phyloP scores from a whole-genome alignment of 2,888 invertebrate genomes.

The Pycnomerus fuliginosus region DNA sequence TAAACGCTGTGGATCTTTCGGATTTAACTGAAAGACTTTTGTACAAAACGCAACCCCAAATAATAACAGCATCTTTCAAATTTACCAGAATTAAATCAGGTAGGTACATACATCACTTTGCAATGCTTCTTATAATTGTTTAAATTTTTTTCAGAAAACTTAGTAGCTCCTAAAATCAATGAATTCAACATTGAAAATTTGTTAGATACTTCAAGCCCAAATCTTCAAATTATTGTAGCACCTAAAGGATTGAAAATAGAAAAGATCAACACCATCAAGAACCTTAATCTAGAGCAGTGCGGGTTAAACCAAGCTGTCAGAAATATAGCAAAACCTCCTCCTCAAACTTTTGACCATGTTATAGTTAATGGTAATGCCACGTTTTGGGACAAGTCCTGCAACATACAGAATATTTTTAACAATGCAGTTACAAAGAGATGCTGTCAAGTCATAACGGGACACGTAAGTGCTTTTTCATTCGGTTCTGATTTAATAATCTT shows the following conservation, averaged over 20 bases:
- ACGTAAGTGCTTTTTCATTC: constrained; percentile 2
- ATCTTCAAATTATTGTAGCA: constrained; percentile 29
- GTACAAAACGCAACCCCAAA: constrained; percentile 38
- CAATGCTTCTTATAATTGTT: constrained; percentile 3
- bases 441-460: constrained; percentile 30
- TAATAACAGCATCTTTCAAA: constrained; percentile 34
- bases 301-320: constrained; percentile 27
- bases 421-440: constrained; percentile 34
- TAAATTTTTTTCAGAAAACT: constrained; percentile 29
- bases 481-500: not conserved
- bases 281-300: constrained; percentile 23
- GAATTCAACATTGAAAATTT: constrained; percentile 30
- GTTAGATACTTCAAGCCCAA: constrained; percentile 30
- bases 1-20: constrained; percentile 42
- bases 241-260: constrained; percentile 21
- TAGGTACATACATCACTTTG: constrained; percentile 25
- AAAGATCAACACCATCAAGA: not conserved
- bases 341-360: constrained; percentile 32
- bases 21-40: constrained; percentile 35
- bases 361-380: constrained; percentile 34
- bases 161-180: constrained; percentile 35
- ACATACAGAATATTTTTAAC: constrained; percentile 35
- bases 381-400: constrained; percentile 32
- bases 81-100: constrained; percentile 41
- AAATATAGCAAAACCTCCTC: constrained; percentile 29